A percentile compares a stretch with the other conserved stretches of the same genome.
These are phyloP conservation scores for Penaeus indicus DNA, from an alignment of 1,140 invertebrate species.

Conservation along the genomic window DNA sequence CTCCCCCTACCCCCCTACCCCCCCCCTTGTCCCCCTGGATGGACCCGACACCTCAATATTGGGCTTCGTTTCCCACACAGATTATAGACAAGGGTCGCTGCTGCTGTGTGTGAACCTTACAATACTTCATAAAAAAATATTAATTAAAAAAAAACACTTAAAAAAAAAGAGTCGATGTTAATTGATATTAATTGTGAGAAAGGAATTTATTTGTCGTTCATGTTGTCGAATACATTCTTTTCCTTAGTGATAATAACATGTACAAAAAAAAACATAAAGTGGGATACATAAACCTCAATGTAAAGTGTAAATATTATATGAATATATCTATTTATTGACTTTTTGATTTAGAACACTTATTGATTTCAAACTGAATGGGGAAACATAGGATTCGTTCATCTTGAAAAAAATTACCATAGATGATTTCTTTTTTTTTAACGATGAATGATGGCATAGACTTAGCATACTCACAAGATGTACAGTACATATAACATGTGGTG, in stretches of 20 bases:
- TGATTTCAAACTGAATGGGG: slow-evolving; percentile 7
- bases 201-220: slow-evolving; percentile 8
- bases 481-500: too few species aligned
- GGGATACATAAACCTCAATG: not conserved
- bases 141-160: not conserved
- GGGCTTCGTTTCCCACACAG: too few species aligned
- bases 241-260: slow-evolving; percentile 30
- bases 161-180: slow-evolving; percentile 4
- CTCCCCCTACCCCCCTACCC: too few species aligned
- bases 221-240: slow-evolving; percentile 33
- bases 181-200: not conserved
- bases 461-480: too few species aligned
- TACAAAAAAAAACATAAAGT: slow-evolving; percentile 28
- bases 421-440: too few species aligned
- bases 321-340: slow-evolving; percentile 54
- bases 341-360: slow-evolving; percentile 19
- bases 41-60: too few species aligned
- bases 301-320: slow-evolving; percentile 52
- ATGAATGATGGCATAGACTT: too few species aligned
- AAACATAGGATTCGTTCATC: not conserved
- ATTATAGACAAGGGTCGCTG: too few species aligned
- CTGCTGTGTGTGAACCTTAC: too few species aligned
- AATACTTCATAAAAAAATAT: not conserved
- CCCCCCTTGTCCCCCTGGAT: too few species aligned
- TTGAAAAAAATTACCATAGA: too few species aligned